Base-by-base conservation (phyloP, 2,113 vertebrate species). In the Lasiurus cinereus region DNA sequence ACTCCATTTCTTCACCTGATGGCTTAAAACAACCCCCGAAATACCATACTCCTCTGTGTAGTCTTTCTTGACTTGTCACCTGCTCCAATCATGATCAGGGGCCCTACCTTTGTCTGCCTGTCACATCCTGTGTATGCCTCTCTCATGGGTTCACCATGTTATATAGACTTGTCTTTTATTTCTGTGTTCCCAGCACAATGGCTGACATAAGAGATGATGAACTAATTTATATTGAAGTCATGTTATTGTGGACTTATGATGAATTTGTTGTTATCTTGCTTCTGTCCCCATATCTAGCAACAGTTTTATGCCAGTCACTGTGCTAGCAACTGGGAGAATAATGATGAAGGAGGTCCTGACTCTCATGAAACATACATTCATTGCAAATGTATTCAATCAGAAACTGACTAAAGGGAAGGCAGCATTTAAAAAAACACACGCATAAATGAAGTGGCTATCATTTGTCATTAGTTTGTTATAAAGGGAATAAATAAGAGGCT, bases 141-240 rank as follows among this genome's bases (percentile, higher is more conserved):
- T 56, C n/a, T 22, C 15, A 0, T 10, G n/a, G 16, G 0, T 18
- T 70, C 29, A 18, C 36, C 2, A 0, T 16, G 2, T 12, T 10
- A 31, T 10, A 36, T 31, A 43, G 77, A 14, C 33, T 50, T 46
- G 39, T 62, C 48, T 78, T 77, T 64, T 74, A 59, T 88, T 84
- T 88, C 48, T 88, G n/a, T 62, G 29, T 46, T 29, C 50, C 22
- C 1, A 21, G 13, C 50, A 67, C 50, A 59, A n/a, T 64, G 88
- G 15, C 22, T 92, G 72, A 46, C 19, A 24, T n/a, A 8, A 6
- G n/a, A 70, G 7, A 46, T 0, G 2, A 67, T 24, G 21, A 54
- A 36, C 46, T 86, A 22, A 52, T 90, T 59, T 72, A 74, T 36
- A 22, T 33, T 16, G 6, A 46, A 83, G 64, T 67, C 24, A n/a